Conservation (phyloP, 2,888 invertebrate species). For the Pandemis cinnamomeana region DNA sequence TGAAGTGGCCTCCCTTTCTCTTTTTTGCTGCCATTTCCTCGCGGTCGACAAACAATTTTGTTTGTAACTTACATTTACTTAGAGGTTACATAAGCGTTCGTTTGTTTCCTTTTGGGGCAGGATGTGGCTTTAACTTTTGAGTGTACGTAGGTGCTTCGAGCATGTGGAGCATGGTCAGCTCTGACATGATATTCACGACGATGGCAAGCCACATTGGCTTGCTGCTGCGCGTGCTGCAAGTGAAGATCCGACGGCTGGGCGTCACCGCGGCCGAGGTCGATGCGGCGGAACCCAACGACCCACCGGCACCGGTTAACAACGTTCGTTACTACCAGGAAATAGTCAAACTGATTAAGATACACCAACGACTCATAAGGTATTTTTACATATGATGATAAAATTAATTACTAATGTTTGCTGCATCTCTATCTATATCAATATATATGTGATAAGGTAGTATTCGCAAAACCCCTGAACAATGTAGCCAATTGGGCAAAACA, state of each 20-base stretch:
- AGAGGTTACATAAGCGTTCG: not conserved
- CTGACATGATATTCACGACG: constrained; percentile 70
- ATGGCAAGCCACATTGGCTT: constrained; percentile 75
- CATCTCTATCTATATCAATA: no score
- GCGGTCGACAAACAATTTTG: not conserved
- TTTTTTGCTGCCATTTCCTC: not conserved
- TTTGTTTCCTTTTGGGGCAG: not conserved
- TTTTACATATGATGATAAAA: not conserved
- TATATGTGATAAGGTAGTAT: no score
- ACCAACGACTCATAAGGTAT: constrained; percentile 69
- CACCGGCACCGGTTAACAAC: not conserved
- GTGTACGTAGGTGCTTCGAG: constrained; percentile 59
- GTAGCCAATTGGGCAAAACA: no score
- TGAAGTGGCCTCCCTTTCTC: not conserved
- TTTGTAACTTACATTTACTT: not conserved
- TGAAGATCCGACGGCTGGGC: constrained; percentile 62
- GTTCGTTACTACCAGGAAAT: constrained; percentile 50
- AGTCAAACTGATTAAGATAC: constrained; percentile 62
- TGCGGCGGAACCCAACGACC: not conserved
- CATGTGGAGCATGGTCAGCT: constrained; percentile 68
- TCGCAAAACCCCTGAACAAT: no score
- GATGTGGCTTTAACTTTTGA: not conserved
- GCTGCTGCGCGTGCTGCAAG: constrained; percentile 65
- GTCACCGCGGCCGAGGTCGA: constrained; percentile 42
- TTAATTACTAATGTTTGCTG: not conserved